Conservation (phyloP, 35 echinoderm and acorn worm species). For the Patiria miniata region DNA sequence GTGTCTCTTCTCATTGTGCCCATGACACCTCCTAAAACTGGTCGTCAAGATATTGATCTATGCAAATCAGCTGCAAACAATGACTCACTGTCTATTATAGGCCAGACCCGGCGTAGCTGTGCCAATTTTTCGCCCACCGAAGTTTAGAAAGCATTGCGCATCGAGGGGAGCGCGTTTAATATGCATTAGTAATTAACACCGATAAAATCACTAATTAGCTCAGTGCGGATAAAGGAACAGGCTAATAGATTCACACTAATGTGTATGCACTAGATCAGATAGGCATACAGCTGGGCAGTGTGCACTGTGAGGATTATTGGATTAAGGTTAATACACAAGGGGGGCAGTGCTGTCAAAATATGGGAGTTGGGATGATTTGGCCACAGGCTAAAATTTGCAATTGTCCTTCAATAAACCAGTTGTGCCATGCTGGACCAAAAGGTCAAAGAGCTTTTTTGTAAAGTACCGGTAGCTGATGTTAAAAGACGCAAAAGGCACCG, state of each 20-base stretch:
- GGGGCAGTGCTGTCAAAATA: slow-evolving; percentile 16
- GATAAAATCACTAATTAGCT: slow-evolving; percentile 24
- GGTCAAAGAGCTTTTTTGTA: too few relatives aligned
- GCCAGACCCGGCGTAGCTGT: too few relatives aligned
- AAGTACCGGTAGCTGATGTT: too few relatives aligned
- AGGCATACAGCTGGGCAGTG: background rate
- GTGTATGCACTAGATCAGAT: slow-evolving; percentile 3
- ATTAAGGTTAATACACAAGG: slow-evolving; percentile 14
- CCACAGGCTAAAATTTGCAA: background rate
- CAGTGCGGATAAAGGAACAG: background rate
- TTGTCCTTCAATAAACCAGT: background rate
- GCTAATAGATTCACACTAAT: background rate
- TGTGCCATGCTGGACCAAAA: too few relatives aligned
- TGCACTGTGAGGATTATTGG: background rate
- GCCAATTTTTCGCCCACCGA: too few relatives aligned
- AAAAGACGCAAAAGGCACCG: too few relatives aligned
- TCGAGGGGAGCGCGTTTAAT: background rate
- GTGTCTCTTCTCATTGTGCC: background rate
- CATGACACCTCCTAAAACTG: background rate
- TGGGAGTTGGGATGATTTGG: background rate
- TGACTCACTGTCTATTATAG: slow-evolving; percentile 18
- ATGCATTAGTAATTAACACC: slow-evolving; percentile 27
- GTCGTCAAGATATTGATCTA: slow-evolving; percentile 12
- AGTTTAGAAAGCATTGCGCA: background rate
- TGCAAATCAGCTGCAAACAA: slow-evolving; percentile 1